Evolutionary conservation across 2,113 vertebrate species (phyloP).

Genomic region (Catharus minimus): DNA sequence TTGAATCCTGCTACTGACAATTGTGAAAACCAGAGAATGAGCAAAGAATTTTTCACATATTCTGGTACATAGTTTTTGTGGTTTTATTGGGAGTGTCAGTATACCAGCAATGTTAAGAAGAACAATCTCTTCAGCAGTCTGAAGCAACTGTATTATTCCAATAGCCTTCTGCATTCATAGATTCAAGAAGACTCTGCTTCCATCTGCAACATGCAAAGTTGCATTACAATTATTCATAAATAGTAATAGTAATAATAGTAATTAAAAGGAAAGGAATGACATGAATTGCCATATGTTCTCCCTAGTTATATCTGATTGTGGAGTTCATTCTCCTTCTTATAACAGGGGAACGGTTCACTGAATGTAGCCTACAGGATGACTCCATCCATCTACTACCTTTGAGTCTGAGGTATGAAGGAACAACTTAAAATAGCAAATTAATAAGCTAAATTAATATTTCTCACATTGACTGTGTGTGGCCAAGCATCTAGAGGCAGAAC

Average conservation of each 20-base stretch:
- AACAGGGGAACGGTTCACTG: not conserved
- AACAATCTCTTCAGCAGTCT: not conserved
- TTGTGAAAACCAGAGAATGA: not conserved
- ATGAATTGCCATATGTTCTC: not conserved
- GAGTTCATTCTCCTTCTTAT: not conserved
- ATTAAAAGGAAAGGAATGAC: not conserved
- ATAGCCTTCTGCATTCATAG: not conserved
- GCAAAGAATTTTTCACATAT: not conserved
- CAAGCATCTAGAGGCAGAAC: not conserved
- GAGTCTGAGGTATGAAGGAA: not conserved
- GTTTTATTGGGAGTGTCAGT: not conserved
- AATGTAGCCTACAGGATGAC: not conserved
- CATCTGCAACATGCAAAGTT: not conserved
- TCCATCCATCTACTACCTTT: not conserved
- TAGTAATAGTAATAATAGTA: not conserved
- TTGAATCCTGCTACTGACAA: not conserved
- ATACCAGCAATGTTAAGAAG: not conserved
- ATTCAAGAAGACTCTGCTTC: not conserved
- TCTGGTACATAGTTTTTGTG: not conserved
- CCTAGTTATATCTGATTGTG: not conserved
- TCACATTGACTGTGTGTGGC: fast-evolving
- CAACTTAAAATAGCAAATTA: not conserved
- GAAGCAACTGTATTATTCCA: not conserved
- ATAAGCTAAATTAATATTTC: not conserved
- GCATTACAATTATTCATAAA: not conserved